Evolutionary conservation across 23 tunicate genomes (phyloP), one percentile per base, ranked within the genome.

Genomic region (Ciona savignyi): DNA sequence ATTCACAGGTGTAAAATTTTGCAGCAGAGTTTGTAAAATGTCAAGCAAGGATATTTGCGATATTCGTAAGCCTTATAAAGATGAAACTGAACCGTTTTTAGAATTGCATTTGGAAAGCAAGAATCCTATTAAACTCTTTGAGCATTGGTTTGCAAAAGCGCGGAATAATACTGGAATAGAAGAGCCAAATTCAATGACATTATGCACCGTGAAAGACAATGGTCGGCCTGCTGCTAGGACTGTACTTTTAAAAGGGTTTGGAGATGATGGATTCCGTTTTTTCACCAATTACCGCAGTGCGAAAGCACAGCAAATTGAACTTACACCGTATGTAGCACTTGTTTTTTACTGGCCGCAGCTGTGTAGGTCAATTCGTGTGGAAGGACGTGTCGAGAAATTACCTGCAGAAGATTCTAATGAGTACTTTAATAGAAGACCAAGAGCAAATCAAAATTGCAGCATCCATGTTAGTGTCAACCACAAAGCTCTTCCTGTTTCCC

Each of bases 151-250:
- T 33, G 63, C 78, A 1, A 34, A 30, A 49, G 97, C 89, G 0
- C 33, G 75, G 23, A 72, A 72, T 2, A 60, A 72, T 35, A 33
- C 69, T 27, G 65, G 49, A 23, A 49, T 93, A 15, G 61, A 56
- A 25, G 85, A 81, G 25, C 83, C 93, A 2, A 83, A 86, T 63
- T 87, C 98, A 0, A 86, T 93, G 94, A 71, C 89, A 21, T 29
- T 93, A 20, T 77, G 89, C 4, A 93, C 98, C 26, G 89, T 78
- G 2, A 65, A 61, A 2, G 65, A 26, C 1, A 72, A 77, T 29
- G 98, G 98, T 1, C 33, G 70, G 35, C 98, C 98, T 1, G 51
- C 87, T 42, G 82, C 98, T 0, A 77, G 98, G 68, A 86, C 86
- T 70, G 94, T 93, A 3, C 68, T 93, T 23, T 51, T 93, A 0